Conservation (phyloP, 2,113 vertebrate species). For the Plectropomus leopardus region DNA sequence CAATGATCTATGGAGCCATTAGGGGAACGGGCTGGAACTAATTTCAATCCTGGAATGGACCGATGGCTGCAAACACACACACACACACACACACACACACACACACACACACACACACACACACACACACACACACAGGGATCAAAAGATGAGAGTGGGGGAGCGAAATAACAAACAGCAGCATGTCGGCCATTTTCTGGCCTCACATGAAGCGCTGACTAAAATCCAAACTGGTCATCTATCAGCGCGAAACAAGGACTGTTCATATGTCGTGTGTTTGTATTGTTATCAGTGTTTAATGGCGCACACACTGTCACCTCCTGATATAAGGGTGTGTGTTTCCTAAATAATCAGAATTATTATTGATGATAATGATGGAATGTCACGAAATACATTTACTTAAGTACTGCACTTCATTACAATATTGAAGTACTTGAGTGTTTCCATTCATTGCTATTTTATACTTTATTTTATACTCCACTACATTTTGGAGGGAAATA, state of each 20-base stretch:
- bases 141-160: conserved; percentile 53
- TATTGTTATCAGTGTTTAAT: not conserved
- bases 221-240: conserved; percentile 36
- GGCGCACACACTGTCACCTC: not conserved
- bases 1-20: conserved; percentile 86
- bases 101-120: conserved; percentile 33
- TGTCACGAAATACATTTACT: not conserved
- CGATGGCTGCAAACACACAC: conserved; percentile 21
- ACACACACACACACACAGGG: conserved; percentile 23
- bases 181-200: conserved; percentile 71
- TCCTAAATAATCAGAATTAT: not conserved
- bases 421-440: not conserved
- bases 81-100: conserved; percentile 32
- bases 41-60: conserved; percentile 82
- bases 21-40: conserved; percentile 82
- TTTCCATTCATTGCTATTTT: too few relatives aligned
- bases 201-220: conserved; percentile 30
- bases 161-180: conserved; percentile 57
- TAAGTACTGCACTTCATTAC: not conserved
- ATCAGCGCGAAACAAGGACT: conserved; percentile 5
- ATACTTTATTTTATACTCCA: not conserved
- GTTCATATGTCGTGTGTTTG: not conserved
- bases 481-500: not conserved
- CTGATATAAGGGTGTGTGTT: not conserved
- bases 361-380: not conserved